Conservation (phyloP, 2,888 invertebrate species). For the Pammene aurita region DNA sequence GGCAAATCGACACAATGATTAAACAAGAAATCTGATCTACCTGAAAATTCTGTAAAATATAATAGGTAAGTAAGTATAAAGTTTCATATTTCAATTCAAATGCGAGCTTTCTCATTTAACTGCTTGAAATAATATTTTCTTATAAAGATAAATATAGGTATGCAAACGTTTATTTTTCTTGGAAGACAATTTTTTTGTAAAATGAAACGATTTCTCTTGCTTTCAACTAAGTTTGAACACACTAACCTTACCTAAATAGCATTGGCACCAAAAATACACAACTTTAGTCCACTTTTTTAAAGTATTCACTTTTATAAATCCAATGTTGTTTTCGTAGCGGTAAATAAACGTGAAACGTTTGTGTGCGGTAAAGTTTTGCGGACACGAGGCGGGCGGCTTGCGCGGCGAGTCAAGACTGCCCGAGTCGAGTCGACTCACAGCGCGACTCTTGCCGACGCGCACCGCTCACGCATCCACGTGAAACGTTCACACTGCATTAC, state of each 20-base stretch:
- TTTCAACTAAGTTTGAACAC: neutral
- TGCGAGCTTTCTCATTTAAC: too few species aligned
- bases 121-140: too few species aligned
- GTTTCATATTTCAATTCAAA: too few species aligned
- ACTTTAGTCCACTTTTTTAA: conserved; percentile 4
- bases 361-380: conserved; percentile 16
- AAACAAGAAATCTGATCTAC: too few species aligned
- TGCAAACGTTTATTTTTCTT: too few species aligned
- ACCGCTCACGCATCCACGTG: conserved; percentile 43
- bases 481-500: neutral
- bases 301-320: neutral
- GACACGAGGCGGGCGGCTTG: conserved; percentile 50
- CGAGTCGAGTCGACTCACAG: conserved; percentile 6
- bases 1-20: too few species aligned
- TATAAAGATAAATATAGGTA: too few species aligned
- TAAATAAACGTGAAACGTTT: conserved; percentile 10
- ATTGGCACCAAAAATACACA: conserved; percentile 9
- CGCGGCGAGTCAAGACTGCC: conserved; percentile 42
- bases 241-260: conserved; percentile 28
- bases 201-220: neutral
- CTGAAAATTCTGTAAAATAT: too few species aligned
- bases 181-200: neutral
- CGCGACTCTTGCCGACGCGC: conserved; percentile 41
- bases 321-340: neutral
- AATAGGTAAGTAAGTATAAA: too few species aligned